These are phyloP conservation scores for Pseudanteris insignis DNA, from an alignment of 2,888 invertebrate genomes.

Conservation along the genomic window DNA sequence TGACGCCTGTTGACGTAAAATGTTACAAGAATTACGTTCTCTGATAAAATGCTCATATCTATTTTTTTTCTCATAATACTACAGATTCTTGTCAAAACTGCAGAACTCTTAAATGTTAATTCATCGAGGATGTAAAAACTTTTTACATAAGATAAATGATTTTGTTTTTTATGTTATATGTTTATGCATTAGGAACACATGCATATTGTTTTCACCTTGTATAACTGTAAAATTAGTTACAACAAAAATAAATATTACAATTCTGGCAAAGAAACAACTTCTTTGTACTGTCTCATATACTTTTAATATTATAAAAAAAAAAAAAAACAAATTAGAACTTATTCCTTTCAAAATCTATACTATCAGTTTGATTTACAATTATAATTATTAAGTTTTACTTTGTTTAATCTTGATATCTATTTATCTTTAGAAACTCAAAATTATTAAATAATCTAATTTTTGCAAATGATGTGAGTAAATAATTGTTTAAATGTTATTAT, in stretches of 20 bases:
- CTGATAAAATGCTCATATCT: constrained; percentile 34
- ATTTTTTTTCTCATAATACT: constrained; percentile 14
- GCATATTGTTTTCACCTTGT: constrained; percentile 40
- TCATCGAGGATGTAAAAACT: not conserved
- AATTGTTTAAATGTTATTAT: no score
- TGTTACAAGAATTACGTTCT: constrained; percentile 45
- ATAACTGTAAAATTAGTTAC: constrained; percentile 45
- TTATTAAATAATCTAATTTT: no score
- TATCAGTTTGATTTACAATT: no score
- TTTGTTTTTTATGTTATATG: not conserved
- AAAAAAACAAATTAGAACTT: not conserved
- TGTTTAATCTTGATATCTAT: no score
- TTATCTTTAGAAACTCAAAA: no score
- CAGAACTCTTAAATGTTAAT: constrained; percentile 1
- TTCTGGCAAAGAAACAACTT: constrained; percentile 45
- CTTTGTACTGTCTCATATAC: constrained; percentile 23
- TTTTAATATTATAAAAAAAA: constrained; percentile 11
- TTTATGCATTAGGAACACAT: not conserved
- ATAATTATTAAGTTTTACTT: no score
- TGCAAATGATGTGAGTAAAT: no score
- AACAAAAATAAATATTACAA: constrained; percentile 43
- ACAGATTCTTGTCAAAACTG: not conserved
- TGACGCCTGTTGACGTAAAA: constrained; percentile 47
- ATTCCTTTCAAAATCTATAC: no score
- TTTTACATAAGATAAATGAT: no score